These are phyloP conservation scores for Eurytoma adleriae DNA, from an alignment of 2,888 invertebrate species.

Conservation along the genomic window DNA sequence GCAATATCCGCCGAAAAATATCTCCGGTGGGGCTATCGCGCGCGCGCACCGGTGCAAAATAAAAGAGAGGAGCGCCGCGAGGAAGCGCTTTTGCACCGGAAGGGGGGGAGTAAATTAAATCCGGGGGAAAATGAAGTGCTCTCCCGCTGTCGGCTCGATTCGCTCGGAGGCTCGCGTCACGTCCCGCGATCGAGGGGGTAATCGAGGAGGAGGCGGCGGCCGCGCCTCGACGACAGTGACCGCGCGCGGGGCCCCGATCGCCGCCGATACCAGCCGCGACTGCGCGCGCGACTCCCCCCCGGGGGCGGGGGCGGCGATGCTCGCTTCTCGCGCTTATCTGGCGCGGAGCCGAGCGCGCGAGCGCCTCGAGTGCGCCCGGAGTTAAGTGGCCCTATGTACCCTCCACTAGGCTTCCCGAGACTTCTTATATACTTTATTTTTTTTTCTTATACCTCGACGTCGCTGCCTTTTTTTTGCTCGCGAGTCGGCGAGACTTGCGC, in stretches of 20 bases:
- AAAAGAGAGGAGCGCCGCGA: background rate
- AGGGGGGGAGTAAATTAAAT: conserved; percentile 25
- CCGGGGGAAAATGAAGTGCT: conserved; percentile 19
- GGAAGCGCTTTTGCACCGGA: background rate
- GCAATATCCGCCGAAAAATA: conserved; percentile 1
- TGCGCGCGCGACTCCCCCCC: conserved; percentile 57
- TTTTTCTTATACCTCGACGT: background rate
- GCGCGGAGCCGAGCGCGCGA: conserved; percentile 44
- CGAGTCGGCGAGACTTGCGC: background rate
- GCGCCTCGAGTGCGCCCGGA: conserved; percentile 52
- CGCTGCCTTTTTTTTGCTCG: background rate
- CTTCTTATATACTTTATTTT: conserved; percentile 30
- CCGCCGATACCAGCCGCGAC: conserved; percentile 45
- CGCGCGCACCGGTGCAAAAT: background rate
- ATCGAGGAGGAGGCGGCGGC: background rate
- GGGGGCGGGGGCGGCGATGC: conserved; percentile 60
- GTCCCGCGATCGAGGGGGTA: too few species aligned
- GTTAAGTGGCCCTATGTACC: conserved; percentile 53
- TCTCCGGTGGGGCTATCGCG: too few species aligned
- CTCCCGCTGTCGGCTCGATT: conserved; percentile 20
- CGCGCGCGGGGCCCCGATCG: conserved; percentile 39
- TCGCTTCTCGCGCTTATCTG: conserved; percentile 59
- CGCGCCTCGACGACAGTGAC: too few species aligned
- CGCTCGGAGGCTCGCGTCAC: conserved; percentile 12
- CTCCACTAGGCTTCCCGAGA: conserved; percentile 1